Conservation (phyloP, 35 echinoderm and acorn worm genomes). For the Ophioderma brevispina region DNA sequence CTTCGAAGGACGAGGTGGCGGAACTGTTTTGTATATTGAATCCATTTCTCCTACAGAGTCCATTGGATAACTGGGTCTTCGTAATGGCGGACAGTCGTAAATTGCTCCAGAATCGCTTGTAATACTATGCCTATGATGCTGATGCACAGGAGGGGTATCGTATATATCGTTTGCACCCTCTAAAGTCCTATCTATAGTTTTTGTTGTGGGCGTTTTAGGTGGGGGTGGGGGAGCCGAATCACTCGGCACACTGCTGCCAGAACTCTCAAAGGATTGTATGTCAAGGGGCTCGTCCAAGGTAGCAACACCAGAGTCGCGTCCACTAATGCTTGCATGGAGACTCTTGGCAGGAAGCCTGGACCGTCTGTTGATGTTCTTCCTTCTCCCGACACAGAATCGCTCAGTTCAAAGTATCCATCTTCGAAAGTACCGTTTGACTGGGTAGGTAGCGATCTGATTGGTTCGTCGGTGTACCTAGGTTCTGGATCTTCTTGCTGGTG, state of each 20-base stretch:
- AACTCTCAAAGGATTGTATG: slow-evolving; percentile 17
- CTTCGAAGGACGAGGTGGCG: neutral
- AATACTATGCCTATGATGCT: neutral
- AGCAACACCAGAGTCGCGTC: neutral
- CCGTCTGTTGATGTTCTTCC: neutral
- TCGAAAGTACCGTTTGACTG: neutral
- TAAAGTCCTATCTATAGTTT: neutral
- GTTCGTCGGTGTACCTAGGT: neutral
- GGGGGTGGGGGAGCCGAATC: slow-evolving; percentile 51
- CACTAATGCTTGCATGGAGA: slow-evolving; percentile 1
- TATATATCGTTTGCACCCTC: slow-evolving; percentile 27
- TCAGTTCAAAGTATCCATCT: neutral
- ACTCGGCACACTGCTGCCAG: slow-evolving; percentile 53
- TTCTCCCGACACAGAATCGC: neutral
- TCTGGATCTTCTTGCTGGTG: neutral
- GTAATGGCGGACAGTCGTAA: slow-evolving; percentile 37
- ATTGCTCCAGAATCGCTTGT: neutral
- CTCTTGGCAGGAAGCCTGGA: neutral
- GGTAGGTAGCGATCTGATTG: neutral
- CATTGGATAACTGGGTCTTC: neutral
- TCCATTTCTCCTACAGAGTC: neutral
- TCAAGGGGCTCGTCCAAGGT: neutral
- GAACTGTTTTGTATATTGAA: slow-evolving; percentile 40
- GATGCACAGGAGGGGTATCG: slow-evolving; percentile 33
- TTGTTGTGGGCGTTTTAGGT: neutral